These are phyloP conservation scores for Luperina testacea DNA, from an alignment of 2,888 invertebrate genomes.

Conservation along the genomic window DNA sequence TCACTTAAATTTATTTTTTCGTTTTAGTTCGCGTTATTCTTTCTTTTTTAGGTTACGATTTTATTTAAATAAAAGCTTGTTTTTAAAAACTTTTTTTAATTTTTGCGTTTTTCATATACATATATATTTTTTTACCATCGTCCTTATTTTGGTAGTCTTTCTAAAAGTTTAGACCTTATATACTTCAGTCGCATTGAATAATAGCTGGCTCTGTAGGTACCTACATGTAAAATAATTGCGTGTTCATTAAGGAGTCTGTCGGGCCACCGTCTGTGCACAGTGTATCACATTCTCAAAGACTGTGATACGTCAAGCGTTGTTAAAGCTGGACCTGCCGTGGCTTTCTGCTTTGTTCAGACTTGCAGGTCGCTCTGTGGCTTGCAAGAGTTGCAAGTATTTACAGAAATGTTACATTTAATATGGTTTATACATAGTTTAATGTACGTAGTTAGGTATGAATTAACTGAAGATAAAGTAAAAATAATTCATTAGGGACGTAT, in stretches of 20 bases:
- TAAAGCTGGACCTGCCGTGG: conserved; percentile 43
- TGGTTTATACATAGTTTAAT: too few relatives aligned
- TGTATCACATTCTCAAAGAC: conserved; percentile 57
- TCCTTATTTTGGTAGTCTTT: too few relatives aligned
- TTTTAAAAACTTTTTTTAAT: too few relatives aligned
- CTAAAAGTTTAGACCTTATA: background rate
- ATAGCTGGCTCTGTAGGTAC: background rate
- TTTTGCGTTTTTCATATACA: too few relatives aligned
- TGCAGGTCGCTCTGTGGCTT: background rate
- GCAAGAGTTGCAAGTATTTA: conserved; percentile 1
- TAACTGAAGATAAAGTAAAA: background rate
- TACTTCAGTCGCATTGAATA: background rate
- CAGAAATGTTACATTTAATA: background rate
- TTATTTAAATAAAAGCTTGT: too few relatives aligned
- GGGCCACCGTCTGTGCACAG: conserved; percentile 23
- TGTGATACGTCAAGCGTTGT: conserved; percentile 51
- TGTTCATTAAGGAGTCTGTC: conserved; percentile 23
- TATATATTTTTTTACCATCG: too few relatives aligned
- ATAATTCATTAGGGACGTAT: too few relatives aligned
- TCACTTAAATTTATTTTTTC: too few relatives aligned
- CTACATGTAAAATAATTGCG: conserved; percentile 27
- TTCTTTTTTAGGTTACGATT: too few relatives aligned
- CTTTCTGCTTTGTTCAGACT: conserved; percentile 27
- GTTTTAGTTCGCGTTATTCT: too few relatives aligned
- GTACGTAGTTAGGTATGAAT: too few relatives aligned